Conservation (phyloP, 2,888 invertebrate genomes). For the Sclerodermus sp. region DNA sequence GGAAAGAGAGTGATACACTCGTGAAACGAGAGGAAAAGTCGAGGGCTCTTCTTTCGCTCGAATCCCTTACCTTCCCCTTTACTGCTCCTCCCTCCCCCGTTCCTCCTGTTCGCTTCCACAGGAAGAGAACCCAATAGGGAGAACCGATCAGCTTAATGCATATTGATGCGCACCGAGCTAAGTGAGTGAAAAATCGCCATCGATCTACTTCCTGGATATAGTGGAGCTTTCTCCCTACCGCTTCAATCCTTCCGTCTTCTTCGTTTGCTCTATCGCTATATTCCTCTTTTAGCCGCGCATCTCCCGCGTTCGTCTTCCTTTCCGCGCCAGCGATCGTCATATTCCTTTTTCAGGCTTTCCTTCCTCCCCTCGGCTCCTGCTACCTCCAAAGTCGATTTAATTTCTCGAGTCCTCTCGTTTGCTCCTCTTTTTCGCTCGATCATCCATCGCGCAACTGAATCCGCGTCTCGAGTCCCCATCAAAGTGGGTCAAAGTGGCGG, state of each 20-base stretch:
- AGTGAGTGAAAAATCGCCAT: slow-evolving; percentile 59
- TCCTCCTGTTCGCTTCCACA: slow-evolving; percentile 4
- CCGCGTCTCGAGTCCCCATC: no score
- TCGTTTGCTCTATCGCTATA: no score
- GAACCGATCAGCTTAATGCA: slow-evolving; percentile 58
- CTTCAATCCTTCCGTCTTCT: not conserved
- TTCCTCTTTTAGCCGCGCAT: no score
- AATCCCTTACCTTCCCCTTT: slow-evolving; percentile 11
- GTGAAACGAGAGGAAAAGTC: not conserved
- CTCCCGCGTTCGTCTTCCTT: slow-evolving; percentile 10
- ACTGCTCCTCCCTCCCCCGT: slow-evolving; percentile 13
- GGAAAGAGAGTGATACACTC: not conserved
- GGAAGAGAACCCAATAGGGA: slow-evolving; percentile 47
- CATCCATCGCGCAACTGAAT: no score
- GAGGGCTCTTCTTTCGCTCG: slow-evolving; percentile 8
- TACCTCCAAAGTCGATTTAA: no score
- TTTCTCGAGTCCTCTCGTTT: no score
- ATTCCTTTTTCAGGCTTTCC: no score
- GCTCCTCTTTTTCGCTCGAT: no score
- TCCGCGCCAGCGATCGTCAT: no score
- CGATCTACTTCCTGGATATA: slow-evolving; percentile 45
- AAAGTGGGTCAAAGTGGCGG: no score
- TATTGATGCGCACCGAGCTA: slow-evolving; percentile 56
- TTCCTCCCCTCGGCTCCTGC: no score
- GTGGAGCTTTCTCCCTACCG: slow-evolving; percentile 23